Conservation (phyloP, 2,797 vertebrate species). For the Leptatherina wallacei region DNA sequence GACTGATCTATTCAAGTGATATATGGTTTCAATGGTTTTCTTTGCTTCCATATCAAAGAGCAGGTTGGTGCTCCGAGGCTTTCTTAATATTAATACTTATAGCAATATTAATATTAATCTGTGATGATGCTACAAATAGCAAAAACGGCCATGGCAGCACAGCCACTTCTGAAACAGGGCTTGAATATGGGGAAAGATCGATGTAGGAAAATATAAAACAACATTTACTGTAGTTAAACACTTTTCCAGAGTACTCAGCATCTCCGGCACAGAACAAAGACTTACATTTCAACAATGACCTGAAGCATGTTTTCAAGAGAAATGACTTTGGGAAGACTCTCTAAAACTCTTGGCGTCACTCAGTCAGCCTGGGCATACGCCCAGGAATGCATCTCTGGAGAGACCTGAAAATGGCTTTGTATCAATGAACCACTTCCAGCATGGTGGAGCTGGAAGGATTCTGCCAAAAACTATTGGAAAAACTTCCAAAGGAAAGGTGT, state of each 20-base stretch:
- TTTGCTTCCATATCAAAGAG: too few species aligned
- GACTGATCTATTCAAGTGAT: too few species aligned
- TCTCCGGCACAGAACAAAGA: not conserved
- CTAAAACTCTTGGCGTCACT: not conserved
- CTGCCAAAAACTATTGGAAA: conserved; percentile 2
- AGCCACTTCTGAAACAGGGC: not conserved
- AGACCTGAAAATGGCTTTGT: not conserved
- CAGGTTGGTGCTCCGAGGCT: too few species aligned
- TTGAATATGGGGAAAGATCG: not conserved
- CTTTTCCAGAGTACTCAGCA: not conserved
- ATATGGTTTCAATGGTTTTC: too few species aligned
- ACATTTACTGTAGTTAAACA: not conserved
- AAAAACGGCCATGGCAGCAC: too few species aligned
- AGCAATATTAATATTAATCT: too few species aligned
- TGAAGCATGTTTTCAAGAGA: not conserved
- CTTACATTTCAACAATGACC: not conserved
- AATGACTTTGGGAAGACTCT: conserved; percentile 3
- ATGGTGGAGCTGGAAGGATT: not conserved
- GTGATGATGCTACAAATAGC: too few species aligned
- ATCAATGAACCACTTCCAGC: conserved; percentile 9
- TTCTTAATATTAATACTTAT: too few species aligned
- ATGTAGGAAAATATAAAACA: not conserved
- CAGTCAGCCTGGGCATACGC: not conserved
- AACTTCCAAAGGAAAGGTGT: conserved; percentile 3
- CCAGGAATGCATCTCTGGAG: not conserved